Conservation (phyloP, 2,888 invertebrate species). For the Scaeva pyrastri region DNA sequence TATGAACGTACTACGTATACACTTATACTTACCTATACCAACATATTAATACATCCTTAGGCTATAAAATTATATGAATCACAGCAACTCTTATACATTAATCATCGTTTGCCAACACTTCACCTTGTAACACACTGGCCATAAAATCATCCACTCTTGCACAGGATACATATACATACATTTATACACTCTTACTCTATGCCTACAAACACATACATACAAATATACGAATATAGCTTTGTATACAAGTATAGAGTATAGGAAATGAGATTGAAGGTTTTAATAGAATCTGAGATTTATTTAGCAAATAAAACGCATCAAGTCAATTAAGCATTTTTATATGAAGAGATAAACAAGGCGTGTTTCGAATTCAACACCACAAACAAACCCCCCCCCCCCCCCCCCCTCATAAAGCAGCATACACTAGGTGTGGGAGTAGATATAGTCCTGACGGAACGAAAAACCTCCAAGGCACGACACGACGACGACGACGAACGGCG, state of each 20-base stretch:
- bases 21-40: not conserved
- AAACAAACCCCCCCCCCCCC: not conserved
- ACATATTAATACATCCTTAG: slow-evolving; percentile 4
- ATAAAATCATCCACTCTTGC: slow-evolving; percentile 53
- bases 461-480: slow-evolving; percentile 3
- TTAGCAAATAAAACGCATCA: slow-evolving; percentile 74
- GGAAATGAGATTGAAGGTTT: slow-evolving; percentile 23
- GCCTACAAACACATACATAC: not conserved
- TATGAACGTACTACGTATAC: not conserved
- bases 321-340: slow-evolving; percentile 73
- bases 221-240: not conserved
- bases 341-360: slow-evolving; percentile 70
- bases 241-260: not conserved
- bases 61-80: slow-evolving; percentile 59
- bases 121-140: slow-evolving; percentile 53
- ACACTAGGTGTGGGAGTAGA: too few relatives aligned
- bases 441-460: not conserved
- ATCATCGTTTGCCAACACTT: slow-evolving; percentile 58
- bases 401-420: not conserved
- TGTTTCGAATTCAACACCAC: slow-evolving; percentile 48
- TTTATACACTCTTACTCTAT: not conserved
- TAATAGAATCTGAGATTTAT: slow-evolving; percentile 65
- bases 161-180: slow-evolving; percentile 9
- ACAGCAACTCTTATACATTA: slow-evolving; percentile 42
- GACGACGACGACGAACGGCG: too few relatives aligned